These are phyloP conservation scores for Spatulosminthurus flaviceps DNA, from an alignment of 2,888 invertebrate genomes.

Conservation along the genomic window DNA sequence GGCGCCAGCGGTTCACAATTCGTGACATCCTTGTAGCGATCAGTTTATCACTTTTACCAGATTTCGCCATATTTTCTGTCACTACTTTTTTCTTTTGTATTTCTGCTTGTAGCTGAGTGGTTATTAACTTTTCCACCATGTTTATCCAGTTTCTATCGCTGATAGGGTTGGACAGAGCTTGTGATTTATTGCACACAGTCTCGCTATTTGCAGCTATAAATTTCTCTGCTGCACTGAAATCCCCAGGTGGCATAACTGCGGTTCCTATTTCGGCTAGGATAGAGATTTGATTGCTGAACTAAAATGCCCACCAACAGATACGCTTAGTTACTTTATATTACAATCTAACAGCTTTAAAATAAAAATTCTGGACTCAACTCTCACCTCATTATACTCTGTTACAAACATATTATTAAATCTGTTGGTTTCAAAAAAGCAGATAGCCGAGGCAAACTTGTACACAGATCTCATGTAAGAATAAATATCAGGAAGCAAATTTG, in stretches of 20 bases:
- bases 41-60: conserved; percentile 29
- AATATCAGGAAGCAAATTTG: neutral
- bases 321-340: too few relatives aligned
- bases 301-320: too few relatives aligned
- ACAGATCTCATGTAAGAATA: conserved; percentile 31
- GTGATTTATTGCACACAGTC: neutral
- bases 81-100: conserved; percentile 42
- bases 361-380: too few relatives aligned
- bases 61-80: conserved; percentile 36
- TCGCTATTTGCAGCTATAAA: neutral
- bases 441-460: conserved; percentile 24
- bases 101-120: conserved; percentile 47
- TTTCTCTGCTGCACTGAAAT: neutral
- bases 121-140: conserved; percentile 47
- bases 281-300: neutral
- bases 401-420: conserved; percentile 5
- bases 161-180: neutral
- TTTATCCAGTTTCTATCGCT: conserved; percentile 46
- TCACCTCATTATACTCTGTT: conserved; percentile 14
- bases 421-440: conserved; percentile 18
- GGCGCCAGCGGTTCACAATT: conserved; percentile 56
- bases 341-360: too few relatives aligned
- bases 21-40: conserved; percentile 43
- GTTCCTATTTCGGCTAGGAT: neutral
- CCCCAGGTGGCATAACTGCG: neutral